A percentile compares a stretch with the other conserved stretches of the same genome.
phyloP scores from a whole-genome alignment of 2,888 invertebrate species.

The Drosophila seclusa region DNA sequence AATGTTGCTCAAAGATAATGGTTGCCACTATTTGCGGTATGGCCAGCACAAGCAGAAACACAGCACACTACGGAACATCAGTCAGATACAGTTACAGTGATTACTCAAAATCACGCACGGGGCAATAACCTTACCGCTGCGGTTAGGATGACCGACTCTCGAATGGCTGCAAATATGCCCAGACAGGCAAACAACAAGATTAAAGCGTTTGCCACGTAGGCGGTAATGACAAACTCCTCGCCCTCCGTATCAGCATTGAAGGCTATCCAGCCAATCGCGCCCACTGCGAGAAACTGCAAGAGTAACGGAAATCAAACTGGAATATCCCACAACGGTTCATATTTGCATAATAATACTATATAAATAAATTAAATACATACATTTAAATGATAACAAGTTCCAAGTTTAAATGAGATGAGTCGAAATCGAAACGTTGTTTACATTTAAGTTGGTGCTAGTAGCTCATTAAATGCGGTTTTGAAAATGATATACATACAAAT shows the following conservation, averaged over 20 bases:
- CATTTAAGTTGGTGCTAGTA: constrained; percentile 1
- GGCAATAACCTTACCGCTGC: constrained; percentile 88
- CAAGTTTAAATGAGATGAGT: constrained; percentile 21
- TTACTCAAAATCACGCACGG: background rate
- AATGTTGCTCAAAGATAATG: constrained; percentile 88
- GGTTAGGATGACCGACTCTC: constrained; percentile 94
- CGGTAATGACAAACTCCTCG: constrained; percentile 64
- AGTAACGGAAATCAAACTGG: constrained; percentile 14
- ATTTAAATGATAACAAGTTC: constrained; percentile 23
- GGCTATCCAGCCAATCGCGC: constrained; percentile 70
- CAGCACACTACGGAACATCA: constrained; percentile 87
- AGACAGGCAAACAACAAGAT: constrained; percentile 86
- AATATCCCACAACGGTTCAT: constrained; percentile 24
- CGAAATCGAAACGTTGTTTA: constrained; percentile 29
- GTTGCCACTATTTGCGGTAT: constrained; percentile 90
- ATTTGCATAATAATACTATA: constrained; percentile 30
- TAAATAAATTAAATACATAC: background rate
- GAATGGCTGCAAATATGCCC: constrained; percentile 94
- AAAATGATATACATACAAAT: constrained; percentile 20
- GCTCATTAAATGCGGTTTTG: constrained; percentile 32
- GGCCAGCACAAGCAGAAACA: constrained; percentile 89
- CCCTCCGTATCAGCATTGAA: constrained; percentile 63
- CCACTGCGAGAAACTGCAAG: constrained; percentile 73
- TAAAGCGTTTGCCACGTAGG: constrained; percentile 66
- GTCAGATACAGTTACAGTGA: constrained; percentile 7